Base-by-base conservation (phyloP, 2,888 invertebrate species). In the Polymixis lichenea region DNA sequence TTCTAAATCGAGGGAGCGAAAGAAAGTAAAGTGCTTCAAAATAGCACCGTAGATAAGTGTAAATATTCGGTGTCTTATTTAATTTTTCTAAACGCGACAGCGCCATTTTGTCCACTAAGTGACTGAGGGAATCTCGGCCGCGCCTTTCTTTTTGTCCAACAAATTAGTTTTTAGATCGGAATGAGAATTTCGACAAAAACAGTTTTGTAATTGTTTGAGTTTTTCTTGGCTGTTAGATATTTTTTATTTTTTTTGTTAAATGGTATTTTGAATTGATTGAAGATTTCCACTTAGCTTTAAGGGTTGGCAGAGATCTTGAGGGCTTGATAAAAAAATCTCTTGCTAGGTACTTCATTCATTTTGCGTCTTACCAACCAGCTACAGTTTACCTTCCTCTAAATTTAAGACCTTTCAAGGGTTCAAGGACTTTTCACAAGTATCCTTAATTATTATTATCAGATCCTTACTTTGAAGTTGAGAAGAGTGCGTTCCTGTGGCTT, bases 61-160 rank as follows among this genome's bases (percentile, higher is more conserved):
- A 92, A 93, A 93, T 92, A 93, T 92, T 91, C 90, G 90, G 91
- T 91, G 92, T 92, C 91, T 93, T 91, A 91, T 93, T 91, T 92
- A 91, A 93, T 93, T 92, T 93, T 90, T 91, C 89, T 88, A 81
- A 91, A 86, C 86, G 86, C 78, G 77, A 88, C 82, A 86, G 69
- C 64, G 79, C 76, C 83, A 82, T 87, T 89, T 86, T 85, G 77
- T 81, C 72, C 72, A 56, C 74, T 82, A 82, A 86, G 87, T 88
- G 85, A 74, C 73, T 67, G 65, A 77, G 28, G 43, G 66, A 86
- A 83, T 81, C 82, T 78, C 81, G 58, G 58, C 2, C 32, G 22
- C 19, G n/a, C 60, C 55, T 58, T 78, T 76, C 72, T 82, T 86
- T 80, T 68, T 58, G 61, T 61, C 65, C 61, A 70, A 76, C 65